Evolutionary conservation across 2,888 invertebrate species (phyloP).

Genomic region (Trichopoda pennipes): DNA sequence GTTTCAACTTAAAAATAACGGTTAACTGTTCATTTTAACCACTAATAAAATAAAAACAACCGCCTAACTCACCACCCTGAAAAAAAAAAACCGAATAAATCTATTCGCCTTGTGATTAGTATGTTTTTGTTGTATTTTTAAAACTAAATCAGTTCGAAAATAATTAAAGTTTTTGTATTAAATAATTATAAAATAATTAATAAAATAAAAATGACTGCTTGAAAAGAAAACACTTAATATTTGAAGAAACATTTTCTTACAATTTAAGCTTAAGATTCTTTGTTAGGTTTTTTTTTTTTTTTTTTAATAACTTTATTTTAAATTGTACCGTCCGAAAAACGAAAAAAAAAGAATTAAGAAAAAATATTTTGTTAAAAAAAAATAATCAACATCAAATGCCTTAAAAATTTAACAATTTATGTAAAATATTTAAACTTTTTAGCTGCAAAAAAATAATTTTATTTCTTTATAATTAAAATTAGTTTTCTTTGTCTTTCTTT

Average conservation of each 20-base stretch:
- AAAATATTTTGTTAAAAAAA: too few relatives aligned
- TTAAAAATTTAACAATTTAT: too few relatives aligned
- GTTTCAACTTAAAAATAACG: constrained; percentile 15
- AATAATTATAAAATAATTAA: too few relatives aligned
- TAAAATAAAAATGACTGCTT: constrained; percentile 47
- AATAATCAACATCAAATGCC: too few relatives aligned
- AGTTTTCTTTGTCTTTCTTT: constrained; percentile 14
- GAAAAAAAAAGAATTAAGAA: not conserved
- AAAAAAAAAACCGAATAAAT: constrained; percentile 67
- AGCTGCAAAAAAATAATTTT: constrained; percentile 19
- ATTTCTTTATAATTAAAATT: constrained; percentile 31
- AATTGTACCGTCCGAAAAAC: constrained; percentile 57
- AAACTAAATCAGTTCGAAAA: not conserved
- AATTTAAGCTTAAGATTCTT: constrained; percentile 46
- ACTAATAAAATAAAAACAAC: not conserved
- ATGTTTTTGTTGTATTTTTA: constrained; percentile 27
- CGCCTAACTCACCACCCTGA: not conserved
- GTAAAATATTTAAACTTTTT: not conserved
- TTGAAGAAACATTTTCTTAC: constrained; percentile 24
- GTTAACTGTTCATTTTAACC: not conserved
- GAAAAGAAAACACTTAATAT: constrained; percentile 16
- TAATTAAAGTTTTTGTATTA: constrained; percentile 22
- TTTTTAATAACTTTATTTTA: constrained; percentile 5
- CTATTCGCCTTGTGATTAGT: constrained; percentile 80
- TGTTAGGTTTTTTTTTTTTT: constrained; percentile 28